A percentile compares a stretch with the other conserved stretches of the same genome.
These are phyloP conservation scores for Sesamia nonagrioides DNA, from an alignment of 1,140 invertebrate genomes.

Conservation along the genomic window DNA sequence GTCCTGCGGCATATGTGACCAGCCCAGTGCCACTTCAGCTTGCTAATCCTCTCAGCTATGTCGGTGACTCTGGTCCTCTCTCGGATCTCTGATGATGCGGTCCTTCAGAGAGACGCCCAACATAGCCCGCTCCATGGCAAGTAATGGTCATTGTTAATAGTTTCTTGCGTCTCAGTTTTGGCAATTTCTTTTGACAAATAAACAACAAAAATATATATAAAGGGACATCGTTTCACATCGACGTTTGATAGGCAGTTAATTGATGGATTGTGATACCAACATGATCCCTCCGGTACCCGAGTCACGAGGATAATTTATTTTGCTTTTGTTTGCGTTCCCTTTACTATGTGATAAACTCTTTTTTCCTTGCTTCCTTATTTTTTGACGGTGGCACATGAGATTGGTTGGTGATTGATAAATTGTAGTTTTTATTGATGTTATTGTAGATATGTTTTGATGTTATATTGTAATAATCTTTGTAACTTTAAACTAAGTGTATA, in stretches of 20 bases:
- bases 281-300: slow-evolving; percentile 29
- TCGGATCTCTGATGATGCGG: too few species aligned
- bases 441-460: slow-evolving; percentile 13
- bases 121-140: too few species aligned
- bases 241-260: slow-evolving; percentile 44
- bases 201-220: slow-evolving; percentile 30
- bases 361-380: slow-evolving; percentile 37
- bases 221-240: slow-evolving; percentile 34
- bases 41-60: too few species aligned
- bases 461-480: too few species aligned
- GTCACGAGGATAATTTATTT: slow-evolving; percentile 46
- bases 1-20: too few species aligned
- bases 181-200: not conserved
- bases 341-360: slow-evolving; percentile 47
- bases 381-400: slow-evolving; percentile 44
- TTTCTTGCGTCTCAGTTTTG: not conserved
- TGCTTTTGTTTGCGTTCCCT: slow-evolving; percentile 44
- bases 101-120: too few species aligned
- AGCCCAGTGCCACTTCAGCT: too few species aligned
- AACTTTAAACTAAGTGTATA: not conserved
- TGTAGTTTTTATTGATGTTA: slow-evolving; percentile 42
- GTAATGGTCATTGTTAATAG: too few species aligned
- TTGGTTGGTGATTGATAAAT: slow-evolving; percentile 47
- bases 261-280: slow-evolving; percentile 47
- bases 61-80: too few species aligned